Evolutionary conservation across 1,140 invertebrate genomes (phyloP).

Genomic region (Dendroctonus ponderosae): DNA sequence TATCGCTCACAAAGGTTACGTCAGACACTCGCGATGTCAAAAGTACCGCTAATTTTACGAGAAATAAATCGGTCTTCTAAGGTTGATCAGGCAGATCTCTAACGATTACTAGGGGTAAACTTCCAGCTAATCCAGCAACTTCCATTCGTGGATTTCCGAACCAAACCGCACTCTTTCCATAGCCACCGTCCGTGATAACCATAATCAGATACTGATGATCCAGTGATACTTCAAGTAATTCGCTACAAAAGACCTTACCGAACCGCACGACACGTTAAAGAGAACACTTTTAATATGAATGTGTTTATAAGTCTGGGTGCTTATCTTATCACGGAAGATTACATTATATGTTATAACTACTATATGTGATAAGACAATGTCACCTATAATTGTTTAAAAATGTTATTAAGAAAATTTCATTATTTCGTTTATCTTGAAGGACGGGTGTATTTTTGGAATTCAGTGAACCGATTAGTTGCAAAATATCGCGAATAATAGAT

Average conservation of each 20-base stretch:
- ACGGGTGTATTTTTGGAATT: too few species aligned
- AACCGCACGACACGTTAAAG: constrained; percentile 13
- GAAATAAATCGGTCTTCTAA: too few species aligned
- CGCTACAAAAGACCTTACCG: constrained; percentile 8
- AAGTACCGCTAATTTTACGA: background rate
- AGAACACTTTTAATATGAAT: constrained; percentile 17
- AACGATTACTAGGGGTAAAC: background rate
- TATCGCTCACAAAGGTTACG: background rate
- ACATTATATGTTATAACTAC: constrained; percentile 21
- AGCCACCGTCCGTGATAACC: constrained; percentile 8
- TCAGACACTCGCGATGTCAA: background rate
- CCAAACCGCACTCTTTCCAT: constrained; percentile 19
- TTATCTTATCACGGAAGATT: constrained; percentile 24
- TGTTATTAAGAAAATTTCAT: too few species aligned
- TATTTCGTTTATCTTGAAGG: background rate
- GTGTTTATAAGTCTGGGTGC: constrained; percentile 20
- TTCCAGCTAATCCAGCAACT: constrained; percentile 3
- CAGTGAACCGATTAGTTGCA: too few species aligned
- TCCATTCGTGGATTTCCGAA: constrained; percentile 3
- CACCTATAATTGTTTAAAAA: constrained; percentile 1
- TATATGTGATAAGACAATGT: constrained; percentile 21
- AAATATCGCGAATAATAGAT: too few species aligned
- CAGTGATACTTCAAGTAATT: background rate
- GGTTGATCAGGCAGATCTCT: constrained; percentile 5
- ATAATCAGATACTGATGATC: constrained; percentile 18